Evolutionary conservation across 1,140 invertebrate species (phyloP).

Genomic region (Leguminivora glycinivorella): DNA sequence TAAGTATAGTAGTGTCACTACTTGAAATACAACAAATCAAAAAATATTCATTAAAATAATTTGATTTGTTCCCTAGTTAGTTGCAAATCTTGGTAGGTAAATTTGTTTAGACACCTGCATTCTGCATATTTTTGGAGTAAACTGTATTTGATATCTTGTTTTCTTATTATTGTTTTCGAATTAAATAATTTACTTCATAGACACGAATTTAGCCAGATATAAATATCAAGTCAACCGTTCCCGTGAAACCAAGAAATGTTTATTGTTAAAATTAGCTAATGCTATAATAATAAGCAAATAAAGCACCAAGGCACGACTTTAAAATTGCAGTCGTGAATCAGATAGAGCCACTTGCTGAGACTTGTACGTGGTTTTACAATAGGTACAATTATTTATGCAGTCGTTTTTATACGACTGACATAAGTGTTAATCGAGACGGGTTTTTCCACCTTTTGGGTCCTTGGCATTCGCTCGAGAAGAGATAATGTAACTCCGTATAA

Average conservation of each 20-base stretch:
- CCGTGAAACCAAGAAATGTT: not conserved
- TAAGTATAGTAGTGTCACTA: too few species aligned
- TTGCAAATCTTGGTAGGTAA: too few species aligned
- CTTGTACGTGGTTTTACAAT: not conserved
- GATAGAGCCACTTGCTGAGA: conserved; percentile 8
- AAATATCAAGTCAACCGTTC: not conserved
- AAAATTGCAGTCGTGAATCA: conserved; percentile 25
- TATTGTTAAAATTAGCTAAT: conserved; percentile 17
- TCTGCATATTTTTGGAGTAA: too few species aligned
- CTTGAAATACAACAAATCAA: too few species aligned
- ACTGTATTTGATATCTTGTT: too few species aligned
- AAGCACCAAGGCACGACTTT: conserved; percentile 22
- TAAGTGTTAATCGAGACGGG: conserved; percentile 16
- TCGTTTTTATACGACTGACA: not conserved
- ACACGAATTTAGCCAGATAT: not conserved
- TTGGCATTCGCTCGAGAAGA: not conserved
- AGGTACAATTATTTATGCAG: conserved; percentile 10
- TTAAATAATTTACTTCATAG: too few species aligned
- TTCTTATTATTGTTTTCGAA: too few species aligned
- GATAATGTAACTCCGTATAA: too few species aligned
- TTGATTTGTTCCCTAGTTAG: too few species aligned
- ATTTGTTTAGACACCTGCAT: too few species aligned
- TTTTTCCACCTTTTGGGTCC: conserved; percentile 6
- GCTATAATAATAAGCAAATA: not conserved
- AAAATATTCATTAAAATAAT: too few species aligned